phyloP scores from a whole-genome alignment of 2,888 invertebrate species.

The Leucoma salicis region DNA sequence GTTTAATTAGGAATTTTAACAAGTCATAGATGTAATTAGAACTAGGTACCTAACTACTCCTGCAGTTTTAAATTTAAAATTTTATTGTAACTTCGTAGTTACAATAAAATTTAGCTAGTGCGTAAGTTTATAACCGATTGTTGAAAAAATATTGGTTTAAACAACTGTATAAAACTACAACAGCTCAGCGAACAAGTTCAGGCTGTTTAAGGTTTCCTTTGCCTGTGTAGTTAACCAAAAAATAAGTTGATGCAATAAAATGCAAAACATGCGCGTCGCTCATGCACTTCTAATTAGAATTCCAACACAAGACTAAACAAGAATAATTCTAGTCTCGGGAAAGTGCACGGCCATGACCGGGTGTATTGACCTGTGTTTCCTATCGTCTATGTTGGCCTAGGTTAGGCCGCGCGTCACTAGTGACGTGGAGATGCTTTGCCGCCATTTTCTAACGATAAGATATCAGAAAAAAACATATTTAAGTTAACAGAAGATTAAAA shows the following conservation, averaged over 20 bases:
- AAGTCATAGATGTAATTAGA: too few relatives aligned
- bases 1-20: too few relatives aligned
- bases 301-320: conserved; percentile 61
- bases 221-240: conserved; percentile 8
- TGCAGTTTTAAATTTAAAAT: too few relatives aligned
- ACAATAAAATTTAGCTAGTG: too few relatives aligned
- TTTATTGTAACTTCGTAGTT: too few relatives aligned
- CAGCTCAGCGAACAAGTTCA: too few relatives aligned
- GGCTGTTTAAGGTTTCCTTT: conserved; percentile 1
- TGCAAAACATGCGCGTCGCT: conserved; percentile 15
- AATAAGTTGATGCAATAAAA: conserved; percentile 17
- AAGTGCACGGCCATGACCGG: conserved; percentile 76
- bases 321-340: conserved; percentile 67
- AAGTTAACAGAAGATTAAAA: too few relatives aligned
- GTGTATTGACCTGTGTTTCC: conserved; percentile 71
- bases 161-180: too few relatives aligned
- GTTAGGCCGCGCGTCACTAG: conserved; percentile 61
- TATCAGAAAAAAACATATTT: not conserved
- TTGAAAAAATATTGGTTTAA: too few relatives aligned
- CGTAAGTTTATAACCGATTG: too few relatives aligned
- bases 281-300: conserved; percentile 54
- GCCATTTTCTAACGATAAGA: conserved; percentile 41
- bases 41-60: too few relatives aligned
- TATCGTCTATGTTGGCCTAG: conserved; percentile 73
- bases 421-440: conserved; percentile 52